These are phyloP conservation scores for Sebastolobus altivelis DNA, from an alignment of 2,797 vertebrate genomes.

Conservation along the genomic window DNA sequence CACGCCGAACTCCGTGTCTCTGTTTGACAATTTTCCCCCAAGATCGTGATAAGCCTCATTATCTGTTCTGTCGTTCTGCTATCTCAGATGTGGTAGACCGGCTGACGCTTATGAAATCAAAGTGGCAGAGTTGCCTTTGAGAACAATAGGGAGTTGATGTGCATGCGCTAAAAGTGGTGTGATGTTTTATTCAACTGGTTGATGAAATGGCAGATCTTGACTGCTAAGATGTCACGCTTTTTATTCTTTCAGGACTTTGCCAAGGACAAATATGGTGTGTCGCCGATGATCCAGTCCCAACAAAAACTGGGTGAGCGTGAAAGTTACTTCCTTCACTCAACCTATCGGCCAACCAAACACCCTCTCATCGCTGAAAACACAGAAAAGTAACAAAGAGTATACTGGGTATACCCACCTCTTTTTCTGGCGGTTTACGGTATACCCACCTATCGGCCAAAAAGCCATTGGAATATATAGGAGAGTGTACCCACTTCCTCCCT, in stretches of 20 bases:
- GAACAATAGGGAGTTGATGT: not conserved
- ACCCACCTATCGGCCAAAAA: no score
- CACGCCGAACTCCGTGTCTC: slow-evolving; percentile 2
- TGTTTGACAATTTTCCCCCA: slow-evolving; percentile 20
- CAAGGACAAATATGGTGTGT: slow-evolving; percentile 94
- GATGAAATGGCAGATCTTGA: not conserved
- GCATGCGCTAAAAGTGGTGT: not conserved
- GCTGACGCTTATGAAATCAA: slow-evolving; percentile 39
- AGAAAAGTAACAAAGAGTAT: not conserved
- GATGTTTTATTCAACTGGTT: slow-evolving; percentile 19
- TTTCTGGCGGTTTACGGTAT: no score
- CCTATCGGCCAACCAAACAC: not conserved
- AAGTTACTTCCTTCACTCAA: not conserved
- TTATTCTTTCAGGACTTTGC: slow-evolving; percentile 91
- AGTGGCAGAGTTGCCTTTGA: slow-evolving; percentile 12
- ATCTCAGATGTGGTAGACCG: slow-evolving; percentile 61
- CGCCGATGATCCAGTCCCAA: slow-evolving; percentile 94
- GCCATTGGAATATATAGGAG: no score
- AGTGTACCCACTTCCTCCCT: no score
- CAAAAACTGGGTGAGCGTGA: slow-evolving; percentile 93
- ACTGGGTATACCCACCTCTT: no score
- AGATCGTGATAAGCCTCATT: slow-evolving; percentile 48
- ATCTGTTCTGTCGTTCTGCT: slow-evolving; percentile 47
- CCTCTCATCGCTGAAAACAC: not conserved
- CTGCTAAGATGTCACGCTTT: not conserved